Evolutionary conservation across 2,888 invertebrate species (phyloP), one percentile per base, ranked within the genome.

Genomic region (Agonum fuliginosum): DNA sequence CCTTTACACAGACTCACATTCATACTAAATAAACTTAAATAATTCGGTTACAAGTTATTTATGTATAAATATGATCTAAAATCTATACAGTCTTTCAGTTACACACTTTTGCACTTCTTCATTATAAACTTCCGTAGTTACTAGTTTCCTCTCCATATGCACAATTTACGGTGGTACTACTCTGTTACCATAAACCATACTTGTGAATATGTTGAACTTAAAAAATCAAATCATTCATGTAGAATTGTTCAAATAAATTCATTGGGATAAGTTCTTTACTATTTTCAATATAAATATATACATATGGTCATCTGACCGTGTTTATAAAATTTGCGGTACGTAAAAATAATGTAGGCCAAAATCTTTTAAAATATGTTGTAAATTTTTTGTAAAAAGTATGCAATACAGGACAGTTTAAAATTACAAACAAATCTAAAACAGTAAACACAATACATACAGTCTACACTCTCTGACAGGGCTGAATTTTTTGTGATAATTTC

Each of bases 61-160:
- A 43, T 37, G 43, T 73, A 58, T 73, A 73, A 73, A 73, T 78
- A 79, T 80, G 78, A 81, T 80, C 81, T 82, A 81, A 79, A 77
- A 80, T 79, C 86, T 86, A 87, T 85, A 86, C 87, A 87, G 87
- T 87, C 87, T 87, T 86, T 83, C 85, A 82, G 82, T 84, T 84
- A 85, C 86, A 86, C 84, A 83, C 86, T 84, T 84, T 84, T 85
- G 84, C 84, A 84, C 84, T 84, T 83, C 79, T 80, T 80, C 75
- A 62, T 65, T 72, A 71, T 54, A 20, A 27, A 71, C 71, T 43
- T 78, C 70, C 78, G 75, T 78, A 78, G 75, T 75, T 78, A 67
- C 54, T 78, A 78, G 75, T 75, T 78, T 54, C 54, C 62, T 70
- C 62, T 65, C 78, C 78, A 78, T 79, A 79, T 79, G 78, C 78